phyloP scores from a whole-genome alignment of 2,888 invertebrate species.

The Archips xylosteana region DNA sequence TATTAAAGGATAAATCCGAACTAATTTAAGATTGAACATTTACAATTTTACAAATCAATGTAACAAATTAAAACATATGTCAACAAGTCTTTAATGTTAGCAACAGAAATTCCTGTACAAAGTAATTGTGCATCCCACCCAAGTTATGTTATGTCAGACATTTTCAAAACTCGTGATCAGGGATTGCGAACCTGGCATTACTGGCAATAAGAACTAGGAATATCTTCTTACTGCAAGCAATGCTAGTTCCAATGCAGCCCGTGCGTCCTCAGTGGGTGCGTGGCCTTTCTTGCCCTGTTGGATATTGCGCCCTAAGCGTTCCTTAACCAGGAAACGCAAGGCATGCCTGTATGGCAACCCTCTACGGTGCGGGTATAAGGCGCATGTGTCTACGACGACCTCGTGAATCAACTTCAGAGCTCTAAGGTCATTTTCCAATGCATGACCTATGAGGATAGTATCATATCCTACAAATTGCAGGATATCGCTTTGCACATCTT shows the following conservation, averaged over 20 bases:
- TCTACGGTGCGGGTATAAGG: background rate
- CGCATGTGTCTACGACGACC: background rate
- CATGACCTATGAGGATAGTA: background rate
- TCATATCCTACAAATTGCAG: background rate
- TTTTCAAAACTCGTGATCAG: background rate
- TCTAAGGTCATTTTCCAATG: background rate
- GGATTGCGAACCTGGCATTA: background rate
- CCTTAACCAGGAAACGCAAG: background rate
- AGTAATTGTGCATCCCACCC: too few relatives aligned
- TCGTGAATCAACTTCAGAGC: background rate
- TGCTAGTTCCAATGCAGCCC: background rate
- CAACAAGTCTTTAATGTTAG: too few relatives aligned
- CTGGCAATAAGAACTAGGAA: too few relatives aligned
- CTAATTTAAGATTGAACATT: too few relatives aligned
- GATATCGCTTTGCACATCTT: background rate
- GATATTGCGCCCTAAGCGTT: background rate
- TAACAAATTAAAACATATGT: too few relatives aligned
- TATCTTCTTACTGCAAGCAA: background rate
- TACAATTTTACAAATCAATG: too few relatives aligned
- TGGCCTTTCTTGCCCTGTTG: background rate
- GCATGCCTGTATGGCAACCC: background rate
- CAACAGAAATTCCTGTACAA: too few relatives aligned
- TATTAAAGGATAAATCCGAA: too few relatives aligned
- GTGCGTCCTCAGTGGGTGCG: background rate
- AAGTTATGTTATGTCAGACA: too few relatives aligned